Base-by-base conservation (phyloP, 2,888 invertebrate genomes). In the Diogma glabrata region DNA sequence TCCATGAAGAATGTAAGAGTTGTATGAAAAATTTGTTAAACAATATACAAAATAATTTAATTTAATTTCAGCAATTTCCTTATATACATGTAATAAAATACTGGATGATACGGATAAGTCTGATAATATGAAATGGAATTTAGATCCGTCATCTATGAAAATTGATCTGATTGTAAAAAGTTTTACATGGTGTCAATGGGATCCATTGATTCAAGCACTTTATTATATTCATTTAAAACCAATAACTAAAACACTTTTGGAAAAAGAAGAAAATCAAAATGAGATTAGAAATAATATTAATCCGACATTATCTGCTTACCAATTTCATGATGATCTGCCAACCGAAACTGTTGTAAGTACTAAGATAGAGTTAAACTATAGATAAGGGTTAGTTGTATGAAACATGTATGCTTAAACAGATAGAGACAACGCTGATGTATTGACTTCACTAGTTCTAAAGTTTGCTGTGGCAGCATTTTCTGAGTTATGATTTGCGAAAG, bases 171-270 rank as follows among this genome's bases (percentile, higher is more conserved):
- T 79, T 56, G 84, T 86, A 2, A 79, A 79, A 61, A 78, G 77
- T 40, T 89, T 88, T 61, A 81, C 83, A 30, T 91, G 89, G 89
- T 87, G 87, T 0, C 90, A 90, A 60, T 90, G 89, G 89, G 87
- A 89, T 63, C 77, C 84, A 53, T 65, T 65, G 40, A 60, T 64
- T 4, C 79, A 90, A 75, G 84, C 86, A 10, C 69, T 91, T 1
- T 89, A 87, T 67, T 88, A 88, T 66, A 88, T 90, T 59, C 87
- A 89, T 65, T 79, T 85, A 60, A 79, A 84, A 49, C 79, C 79
- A 60, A 78, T 83, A 20, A 73, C 79, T 3, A 78, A 80, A 57
- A 77, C 83, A 57, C 78, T 78, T 40, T 72, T 77, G 52, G 77
- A 75, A 12, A 78, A 84, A 48, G 81, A 82, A 59, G 78, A 75